A percentile compares a stretch with the other conserved stretches of the same genome.
These are phyloP conservation scores for Pristis pectinata DNA, from an alignment of 2,797 vertebrate genomes.

Conservation along the genomic window DNA sequence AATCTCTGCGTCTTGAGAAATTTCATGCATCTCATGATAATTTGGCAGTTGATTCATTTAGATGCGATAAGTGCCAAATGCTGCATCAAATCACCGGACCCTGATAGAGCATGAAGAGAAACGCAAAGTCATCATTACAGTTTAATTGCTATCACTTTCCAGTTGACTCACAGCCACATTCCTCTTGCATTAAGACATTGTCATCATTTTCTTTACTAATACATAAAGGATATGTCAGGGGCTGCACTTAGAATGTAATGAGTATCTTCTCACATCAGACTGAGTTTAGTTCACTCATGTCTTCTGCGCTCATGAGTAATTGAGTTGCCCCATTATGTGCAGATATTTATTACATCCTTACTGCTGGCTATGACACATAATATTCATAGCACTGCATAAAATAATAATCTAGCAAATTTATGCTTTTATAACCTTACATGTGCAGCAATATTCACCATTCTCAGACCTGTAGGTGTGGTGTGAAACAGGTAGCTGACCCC, in stretches of 20 bases:
- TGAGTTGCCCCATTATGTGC: background rate
- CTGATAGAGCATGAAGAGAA: constrained; percentile 13
- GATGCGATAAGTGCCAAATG: background rate
- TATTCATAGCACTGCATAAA: constrained; percentile 22
- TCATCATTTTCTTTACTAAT: constrained; percentile 30
- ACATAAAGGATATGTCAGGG: background rate
- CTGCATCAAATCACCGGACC: constrained; percentile 15
- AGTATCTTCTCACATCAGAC: background rate
- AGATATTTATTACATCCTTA: constrained; percentile 21
- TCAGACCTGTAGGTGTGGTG: background rate
- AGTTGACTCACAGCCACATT: constrained; percentile 10
- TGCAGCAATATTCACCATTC: background rate
- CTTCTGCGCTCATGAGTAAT: constrained; percentile 2
- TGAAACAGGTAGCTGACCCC: too few species aligned
- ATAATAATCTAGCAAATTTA: constrained; percentile 31
- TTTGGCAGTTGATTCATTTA: background rate
- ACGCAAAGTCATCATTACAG: constrained; percentile 12
- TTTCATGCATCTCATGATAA: background rate
- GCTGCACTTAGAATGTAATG: background rate
- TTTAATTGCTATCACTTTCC: constrained; percentile 12
- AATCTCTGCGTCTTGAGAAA: background rate
- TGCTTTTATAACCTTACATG: background rate
- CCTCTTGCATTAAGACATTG: background rate
- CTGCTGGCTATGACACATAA: constrained; percentile 7
- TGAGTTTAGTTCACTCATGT: background rate